Evolutionary conservation across 2,113 vertebrate genomes (phyloP), one percentile per base, ranked within the genome.

Genomic region (Oxygymnocypris stewartii): DNA sequence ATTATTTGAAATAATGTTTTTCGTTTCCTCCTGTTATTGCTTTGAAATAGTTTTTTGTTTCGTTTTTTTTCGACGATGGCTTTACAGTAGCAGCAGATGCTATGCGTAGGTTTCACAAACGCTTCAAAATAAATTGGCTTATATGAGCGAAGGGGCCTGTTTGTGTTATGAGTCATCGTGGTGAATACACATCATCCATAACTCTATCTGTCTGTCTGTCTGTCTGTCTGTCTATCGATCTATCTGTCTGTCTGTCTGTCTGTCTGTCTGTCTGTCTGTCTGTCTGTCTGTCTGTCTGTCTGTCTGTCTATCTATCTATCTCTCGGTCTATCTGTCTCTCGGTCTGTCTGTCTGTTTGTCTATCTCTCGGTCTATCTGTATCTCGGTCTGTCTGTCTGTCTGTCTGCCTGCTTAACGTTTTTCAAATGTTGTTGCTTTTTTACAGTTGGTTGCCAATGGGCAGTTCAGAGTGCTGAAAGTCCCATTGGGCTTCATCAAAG

Each of bases 401-500:
- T n/a, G 0, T 82, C 40, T 47, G 1, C n/a, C 31, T n/a, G 1
- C 54, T 11, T 83, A 57, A 83, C 5, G 67, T 14, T 20, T 44
- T 59, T 10, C 42, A 16, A 9, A 49, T 35, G 20, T 84, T 63
- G 37, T 83, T n/a, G n/a, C 63, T 25, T 88, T n/a, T 88, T 86
- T 20, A 88, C 90, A 94, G 93, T 87, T 94, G 86, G 93, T 93
- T 84, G 93, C 93, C 82, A 87, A 87, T 25, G 93, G 93, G 65
- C 94, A 95, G 86, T 96, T 96, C 92, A 93, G 94, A 61, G 86
- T 96, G 88, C 90, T 95, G 90, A 96, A 96, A 91, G 95, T 95
- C 87, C 95, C 95, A 57, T 91, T 96, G 80, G 95, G 95, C 84
- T 96, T 96, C 59, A 93, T 96, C 86, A 96, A 96, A 90, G 86